These are phyloP conservation scores for Rotaria macrura DNA, from an alignment of 2,888 invertebrate genomes.

Conservation along the genomic window DNA sequence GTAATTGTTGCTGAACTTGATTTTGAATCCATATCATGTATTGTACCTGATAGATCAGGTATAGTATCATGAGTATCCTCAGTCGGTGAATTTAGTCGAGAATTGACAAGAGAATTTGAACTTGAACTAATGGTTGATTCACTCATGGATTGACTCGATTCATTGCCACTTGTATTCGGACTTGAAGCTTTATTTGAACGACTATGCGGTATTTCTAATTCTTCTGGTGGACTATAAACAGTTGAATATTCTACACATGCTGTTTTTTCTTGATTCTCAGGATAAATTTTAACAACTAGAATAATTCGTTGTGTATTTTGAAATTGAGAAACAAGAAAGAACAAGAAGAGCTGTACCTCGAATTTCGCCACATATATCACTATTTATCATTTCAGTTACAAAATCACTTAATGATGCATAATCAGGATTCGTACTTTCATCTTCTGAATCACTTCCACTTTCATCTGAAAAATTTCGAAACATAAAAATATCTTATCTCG, in stretches of 20 bases:
- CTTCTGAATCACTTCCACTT: slow-evolving; percentile 72
- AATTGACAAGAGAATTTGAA: background rate
- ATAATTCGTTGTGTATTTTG: background rate
- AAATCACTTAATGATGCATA: slow-evolving; percentile 91
- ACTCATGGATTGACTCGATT: slow-evolving; percentile 21
- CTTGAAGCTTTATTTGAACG: background rate
- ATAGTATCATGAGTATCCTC: background rate
- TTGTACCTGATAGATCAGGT: background rate
- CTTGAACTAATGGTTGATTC: slow-evolving; percentile 21
- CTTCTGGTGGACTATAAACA: slow-evolving; percentile 28
- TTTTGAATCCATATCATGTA: slow-evolving; percentile 3
- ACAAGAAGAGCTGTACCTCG: slow-evolving; percentile 57
- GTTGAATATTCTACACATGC: slow-evolving; percentile 29
- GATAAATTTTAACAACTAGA: slow-evolving; percentile 24
- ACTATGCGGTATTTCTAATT: slow-evolving; percentile 17
- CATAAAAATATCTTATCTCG: background rate
- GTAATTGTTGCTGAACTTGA: slow-evolving; percentile 24
- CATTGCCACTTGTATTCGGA: background rate
- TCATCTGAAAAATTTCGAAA: slow-evolving; percentile 58
- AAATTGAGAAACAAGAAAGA: too few relatives aligned
- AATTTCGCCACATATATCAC: slow-evolving; percentile 56
- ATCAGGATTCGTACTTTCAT: slow-evolving; percentile 77
- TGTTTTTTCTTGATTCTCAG: slow-evolving; percentile 27
- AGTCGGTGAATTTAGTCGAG: background rate
- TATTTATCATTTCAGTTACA: slow-evolving; percentile 86